Evolutionary conservation across 2,797 vertebrate genomes (phyloP).

Genomic region (Crocidura indochinensis): DNA sequence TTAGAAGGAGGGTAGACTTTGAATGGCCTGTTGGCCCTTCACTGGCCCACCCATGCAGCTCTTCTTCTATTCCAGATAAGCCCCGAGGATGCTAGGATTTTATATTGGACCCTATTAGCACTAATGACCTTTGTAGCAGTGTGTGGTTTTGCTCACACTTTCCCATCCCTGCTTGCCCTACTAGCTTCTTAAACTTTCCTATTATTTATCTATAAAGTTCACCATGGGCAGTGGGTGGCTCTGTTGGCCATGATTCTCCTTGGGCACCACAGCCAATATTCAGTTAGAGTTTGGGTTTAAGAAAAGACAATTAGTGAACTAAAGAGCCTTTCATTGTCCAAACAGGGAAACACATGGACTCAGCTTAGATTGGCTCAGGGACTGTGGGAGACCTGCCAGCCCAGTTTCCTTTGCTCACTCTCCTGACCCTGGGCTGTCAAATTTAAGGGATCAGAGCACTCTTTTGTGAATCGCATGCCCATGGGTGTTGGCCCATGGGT

Average conservation of each 20-base stretch:
- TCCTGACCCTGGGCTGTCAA: not conserved
- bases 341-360: constrained; percentile 67
- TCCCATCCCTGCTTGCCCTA: not conserved
- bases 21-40: not conserved
- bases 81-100: not conserved
- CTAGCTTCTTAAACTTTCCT: not conserved
- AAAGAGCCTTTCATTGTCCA: constrained; percentile 76
- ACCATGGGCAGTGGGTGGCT: constrained; percentile 42
- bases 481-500: not conserved
- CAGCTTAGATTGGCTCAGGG: constrained; percentile 50
- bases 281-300: constrained; percentile 47
- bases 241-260: constrained; percentile 3
- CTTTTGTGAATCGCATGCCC: not conserved
- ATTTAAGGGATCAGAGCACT: constrained; percentile 9
- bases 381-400: not conserved
- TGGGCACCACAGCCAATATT: constrained; percentile 3
- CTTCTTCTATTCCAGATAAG: not conserved
- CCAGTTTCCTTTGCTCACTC: constrained; percentile 33
- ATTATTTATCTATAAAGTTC: constrained; percentile 10
- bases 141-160: not conserved
- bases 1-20: not conserved
- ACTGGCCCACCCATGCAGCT: not conserved
- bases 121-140: not conserved
- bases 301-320: constrained; percentile 68
- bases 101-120: not conserved